Base-by-base conservation (phyloP, 2,113 vertebrate species). In the Isurus oxyrinchus region DNA sequence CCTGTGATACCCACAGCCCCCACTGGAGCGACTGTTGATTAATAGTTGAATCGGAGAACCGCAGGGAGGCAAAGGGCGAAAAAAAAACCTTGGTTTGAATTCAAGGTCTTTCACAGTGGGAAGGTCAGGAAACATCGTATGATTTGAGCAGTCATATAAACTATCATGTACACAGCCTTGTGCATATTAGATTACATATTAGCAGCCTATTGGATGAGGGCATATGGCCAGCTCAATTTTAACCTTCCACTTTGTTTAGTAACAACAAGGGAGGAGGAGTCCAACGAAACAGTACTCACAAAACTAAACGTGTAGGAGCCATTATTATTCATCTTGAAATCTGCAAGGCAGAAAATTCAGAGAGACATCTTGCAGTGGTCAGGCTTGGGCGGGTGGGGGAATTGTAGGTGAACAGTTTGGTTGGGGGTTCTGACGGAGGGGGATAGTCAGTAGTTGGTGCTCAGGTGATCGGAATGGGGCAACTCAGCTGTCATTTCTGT, bases 71-170 rank as follows among this genome's bases (percentile, higher is more conserved):
- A 69, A 72, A 53, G 63, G 27, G 66, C 5, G 10, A 55, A 95
- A 49, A 49, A 44, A 69, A 16, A 72, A 25, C 49, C 67, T 95
- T 95, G 94, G 44, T 95, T 16, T 95, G 55, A 72, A 23, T 95
- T 21, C 67, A 72, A 95, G 94, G 66, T 95, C 44, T 23, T 69
- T 69, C 69, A 49, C 0, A 76, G 94, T 76, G 27, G 40, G 66
- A 72, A 55, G 94, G 94, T 72, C 27, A 21, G 49, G 67, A 72
- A 95, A 95, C 35, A 69, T 95, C 40, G 94, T 95, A 95, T 95
- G 94, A 95, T 57, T 72, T 72, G 66, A 35, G n/a, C 25, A 53
- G 40, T 69, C 63, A 95, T 27, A 53, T 49, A 95, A 94, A 95
- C 63, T 40, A 53, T 72, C 44, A 95, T 72, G 66, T 72, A 35